A percentile compares a stretch with the other conserved stretches of the same genome.
Conservation (phyloP, 2,113 vertebrate genomes). For the Scomber japonicus region DNA sequence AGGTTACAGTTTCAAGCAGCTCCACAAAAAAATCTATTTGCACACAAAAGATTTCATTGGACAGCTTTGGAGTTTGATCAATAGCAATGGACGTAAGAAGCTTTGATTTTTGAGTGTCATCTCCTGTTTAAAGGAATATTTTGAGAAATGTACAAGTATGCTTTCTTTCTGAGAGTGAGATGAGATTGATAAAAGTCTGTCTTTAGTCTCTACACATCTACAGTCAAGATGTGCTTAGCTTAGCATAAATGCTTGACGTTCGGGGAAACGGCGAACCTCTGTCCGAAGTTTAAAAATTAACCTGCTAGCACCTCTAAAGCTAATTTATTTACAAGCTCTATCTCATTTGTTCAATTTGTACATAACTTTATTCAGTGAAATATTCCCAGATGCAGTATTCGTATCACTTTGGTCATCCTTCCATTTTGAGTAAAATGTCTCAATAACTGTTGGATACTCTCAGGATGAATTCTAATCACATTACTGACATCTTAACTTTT, state of each 20-base stretch:
- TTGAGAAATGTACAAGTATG: not conserved
- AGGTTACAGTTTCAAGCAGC: not conserved
- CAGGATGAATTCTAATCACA: not conserved
- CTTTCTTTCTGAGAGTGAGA: not conserved
- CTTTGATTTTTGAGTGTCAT: conserved; percentile 39
- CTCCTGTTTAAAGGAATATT: not conserved
- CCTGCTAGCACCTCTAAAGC: no score
- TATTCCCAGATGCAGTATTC: no score
- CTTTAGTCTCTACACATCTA: no score
- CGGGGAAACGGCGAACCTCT: no score
- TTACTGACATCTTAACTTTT: not conserved
- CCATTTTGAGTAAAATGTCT: not conserved
- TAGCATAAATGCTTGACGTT: no score
- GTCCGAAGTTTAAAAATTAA: no score
- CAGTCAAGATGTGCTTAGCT: not conserved
- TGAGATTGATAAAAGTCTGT: not conserved
- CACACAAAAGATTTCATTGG: not conserved
- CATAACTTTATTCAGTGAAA: no score
- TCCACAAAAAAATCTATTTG: not conserved
- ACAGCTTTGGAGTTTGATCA: not conserved
- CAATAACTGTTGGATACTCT: not conserved
- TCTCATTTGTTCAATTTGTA: no score
- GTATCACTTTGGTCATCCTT: not conserved
- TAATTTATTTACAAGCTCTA: no score
- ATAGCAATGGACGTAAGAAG: conserved; percentile 3